Conservation (phyloP, 2,113 vertebrate genomes). For the Spheniscus mendiculus region DNA sequence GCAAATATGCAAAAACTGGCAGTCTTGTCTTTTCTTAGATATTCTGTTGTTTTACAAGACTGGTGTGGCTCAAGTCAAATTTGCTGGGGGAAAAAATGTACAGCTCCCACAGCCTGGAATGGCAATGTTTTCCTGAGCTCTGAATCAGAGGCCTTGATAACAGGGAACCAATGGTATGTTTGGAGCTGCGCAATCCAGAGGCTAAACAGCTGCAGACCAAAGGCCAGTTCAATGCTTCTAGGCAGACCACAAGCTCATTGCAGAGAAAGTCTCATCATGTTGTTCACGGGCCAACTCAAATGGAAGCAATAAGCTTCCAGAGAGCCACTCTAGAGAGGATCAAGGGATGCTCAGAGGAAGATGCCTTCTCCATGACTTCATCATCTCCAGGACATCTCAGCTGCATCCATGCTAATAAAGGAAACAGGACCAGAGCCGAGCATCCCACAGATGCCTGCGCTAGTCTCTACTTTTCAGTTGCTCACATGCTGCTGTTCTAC, state of each 20-base stretch:
- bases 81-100: background rate
- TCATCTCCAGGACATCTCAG: background rate
- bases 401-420: background rate
- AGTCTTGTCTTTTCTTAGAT: background rate
- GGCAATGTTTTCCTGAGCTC: background rate
- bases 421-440: background rate
- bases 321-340: background rate
- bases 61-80: background rate
- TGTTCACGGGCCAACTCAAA: background rate
- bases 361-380: background rate
- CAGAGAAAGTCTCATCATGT: background rate
- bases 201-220: background rate
- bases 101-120: background rate
- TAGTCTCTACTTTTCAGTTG: background rate
- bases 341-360: background rate
- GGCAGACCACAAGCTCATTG: background rate
- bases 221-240: background rate
- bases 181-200: background rate
- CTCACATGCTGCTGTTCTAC: background rate
- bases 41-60: background rate
- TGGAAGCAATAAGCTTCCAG: background rate
- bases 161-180: background rate
- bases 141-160: constrained; percentile 33
- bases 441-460: background rate
- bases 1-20: background rate